Evolutionary conservation across 2,797 vertebrate species (phyloP).

Genomic region (Catamblyrhynchus diadema): DNA sequence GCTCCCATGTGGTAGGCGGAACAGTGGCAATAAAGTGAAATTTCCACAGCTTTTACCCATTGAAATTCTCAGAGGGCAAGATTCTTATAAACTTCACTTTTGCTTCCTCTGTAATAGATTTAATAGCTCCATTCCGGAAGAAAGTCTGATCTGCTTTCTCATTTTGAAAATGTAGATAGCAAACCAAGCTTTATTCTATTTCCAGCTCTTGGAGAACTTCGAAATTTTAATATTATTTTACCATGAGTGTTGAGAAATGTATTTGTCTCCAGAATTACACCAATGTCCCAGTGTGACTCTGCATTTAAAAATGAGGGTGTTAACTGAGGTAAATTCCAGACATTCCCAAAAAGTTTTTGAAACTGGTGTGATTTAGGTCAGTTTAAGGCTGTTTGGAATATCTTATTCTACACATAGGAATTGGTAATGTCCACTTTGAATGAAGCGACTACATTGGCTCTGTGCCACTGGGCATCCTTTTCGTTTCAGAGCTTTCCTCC

Average conservation of each 20-base stretch:
- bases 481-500: not conserved
- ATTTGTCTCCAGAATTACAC: not conserved
- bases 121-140: conserved; percentile 4
- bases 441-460: not conserved
- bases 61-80: conserved; percentile 41
- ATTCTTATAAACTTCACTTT: conserved; percentile 40
- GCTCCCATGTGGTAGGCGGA: conserved; percentile 53
- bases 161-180: conserved; percentile 11
- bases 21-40: conserved; percentile 58
- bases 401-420: not conserved
- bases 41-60: conserved; percentile 60
- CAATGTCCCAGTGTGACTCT: not conserved
- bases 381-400: not conserved
- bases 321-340: conserved; percentile 13
- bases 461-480: not conserved
- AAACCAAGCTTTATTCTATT: conserved; percentile 7
- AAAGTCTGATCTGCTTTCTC: not conserved
- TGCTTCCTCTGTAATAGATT: conserved; percentile 11
- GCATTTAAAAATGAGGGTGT: not conserved
- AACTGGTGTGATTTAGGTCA: not conserved
- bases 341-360: not conserved
- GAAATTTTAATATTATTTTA: not conserved
- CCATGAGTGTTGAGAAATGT: not conserved
- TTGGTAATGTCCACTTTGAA: not conserved
- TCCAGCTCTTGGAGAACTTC: not conserved